Evolutionary conservation across 2,888 invertebrate genomes (phyloP), one percentile per base, ranked within the genome.

Genomic region (Bruchidius siliquastri): DNA sequence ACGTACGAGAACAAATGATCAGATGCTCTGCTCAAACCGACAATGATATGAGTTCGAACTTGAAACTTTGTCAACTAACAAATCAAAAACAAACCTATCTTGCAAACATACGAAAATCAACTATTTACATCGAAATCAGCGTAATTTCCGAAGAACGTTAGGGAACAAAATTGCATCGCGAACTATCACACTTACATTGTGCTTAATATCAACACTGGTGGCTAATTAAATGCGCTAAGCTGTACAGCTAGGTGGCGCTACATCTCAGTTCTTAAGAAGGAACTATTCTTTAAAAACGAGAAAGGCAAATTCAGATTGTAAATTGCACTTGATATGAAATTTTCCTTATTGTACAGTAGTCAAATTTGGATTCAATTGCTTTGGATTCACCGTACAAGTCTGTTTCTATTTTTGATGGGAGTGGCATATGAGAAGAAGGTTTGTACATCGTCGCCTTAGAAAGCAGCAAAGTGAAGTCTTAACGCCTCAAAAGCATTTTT

Each of bases 161-260:
- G 1, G 4, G 3, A 49, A 49, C 49, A 1, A 49, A 49, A 49
- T 1, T 8, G 13, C 49, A 13, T 3, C 18, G 8, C 49, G 3
- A 49, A 49, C 49, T 49, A 13, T 49, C 49, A 49, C 13, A 49
- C 49, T 49, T 49, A 8, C 13, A 13, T 49, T 49, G 49, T 49
- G 49, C 49, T 13, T 49, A 1, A 1, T 49, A 49, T 49, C 13
- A 49, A 49, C 49, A 18, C 49, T 49, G 49, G 49, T 49, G 49
- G 49, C 3, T 49, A 13, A 49, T 49, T 72, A 74, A 74, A 74
- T 72, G 26, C 68, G 68, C 69, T 72, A 72, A 72, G 70, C 67
- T 72, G 3, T 49, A 49, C 49, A 18, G 49, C 49, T 49, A 49
- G 18, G 18, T 49, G 49, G 49, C 49, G 49, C 49, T 49, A 49